Percentiles rank a stretch among this genome's conserved stretches.
Conservation (phyloP, 2,888 invertebrate genomes). For the Melinaea marsaeus region DNA sequence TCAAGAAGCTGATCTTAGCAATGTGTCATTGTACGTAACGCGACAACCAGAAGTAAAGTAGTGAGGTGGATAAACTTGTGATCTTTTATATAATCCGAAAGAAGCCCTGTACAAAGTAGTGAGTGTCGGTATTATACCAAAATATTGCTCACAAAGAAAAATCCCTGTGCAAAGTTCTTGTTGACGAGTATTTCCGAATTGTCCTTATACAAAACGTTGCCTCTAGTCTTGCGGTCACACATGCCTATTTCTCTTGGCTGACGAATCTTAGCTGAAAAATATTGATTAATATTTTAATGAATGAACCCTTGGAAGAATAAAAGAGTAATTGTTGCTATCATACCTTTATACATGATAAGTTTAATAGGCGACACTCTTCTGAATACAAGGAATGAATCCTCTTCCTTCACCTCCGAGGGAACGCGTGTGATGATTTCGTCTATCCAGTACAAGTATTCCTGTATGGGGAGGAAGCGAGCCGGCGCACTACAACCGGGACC, state of each 20-base stretch:
- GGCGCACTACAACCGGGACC: slow-evolving; percentile 61
- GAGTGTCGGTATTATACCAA: too few species aligned
- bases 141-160: slow-evolving; percentile 45
- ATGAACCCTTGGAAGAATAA: neutral
- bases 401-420: slow-evolving; percentile 22
- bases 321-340: neutral
- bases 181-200: slow-evolving; percentile 42
- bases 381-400: slow-evolving; percentile 33
- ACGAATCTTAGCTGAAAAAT: slow-evolving; percentile 21
- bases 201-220: slow-evolving; percentile 52
- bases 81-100: too few species aligned
- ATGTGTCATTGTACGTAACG: too few species aligned
- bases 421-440: slow-evolving; percentile 42
- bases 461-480: slow-evolving; percentile 49
- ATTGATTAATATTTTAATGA: neutral
- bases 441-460: slow-evolving; percentile 47
- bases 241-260: slow-evolving; percentile 35
- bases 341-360: slow-evolving; percentile 39
- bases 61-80: too few species aligned
- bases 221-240: slow-evolving; percentile 39
- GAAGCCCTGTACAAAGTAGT: too few species aligned
- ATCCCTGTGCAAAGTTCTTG: slow-evolving; percentile 53
- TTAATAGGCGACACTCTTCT: slow-evolving; percentile 39
- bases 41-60: too few species aligned
- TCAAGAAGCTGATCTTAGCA: too few species aligned